phyloP scores from a whole-genome alignment of 2,888 invertebrate species.

The Scaptomyza parva region DNA sequence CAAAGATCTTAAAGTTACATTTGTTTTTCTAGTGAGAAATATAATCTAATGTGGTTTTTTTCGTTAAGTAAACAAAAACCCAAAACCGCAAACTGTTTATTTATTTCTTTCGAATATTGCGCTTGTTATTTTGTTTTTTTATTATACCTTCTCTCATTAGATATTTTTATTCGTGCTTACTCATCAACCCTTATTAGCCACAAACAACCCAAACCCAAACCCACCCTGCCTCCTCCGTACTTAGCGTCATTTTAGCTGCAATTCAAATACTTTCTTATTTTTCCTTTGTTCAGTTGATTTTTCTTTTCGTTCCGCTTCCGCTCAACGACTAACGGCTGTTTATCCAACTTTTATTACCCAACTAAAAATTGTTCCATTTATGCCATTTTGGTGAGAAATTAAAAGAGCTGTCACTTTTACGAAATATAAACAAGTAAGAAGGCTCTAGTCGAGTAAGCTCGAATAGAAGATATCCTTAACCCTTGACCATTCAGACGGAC shows the following conservation, averaged over 20 bases:
- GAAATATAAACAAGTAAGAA: too few relatives aligned
- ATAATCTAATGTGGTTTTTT: neutral
- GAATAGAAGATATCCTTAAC: too few relatives aligned
- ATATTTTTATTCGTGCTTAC: neutral
- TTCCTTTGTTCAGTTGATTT: conserved; percentile 2
- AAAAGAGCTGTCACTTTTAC: neutral
- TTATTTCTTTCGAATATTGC: neutral
- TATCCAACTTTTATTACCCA: conserved; percentile 45
- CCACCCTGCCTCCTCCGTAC: too few relatives aligned
- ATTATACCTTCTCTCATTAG: neutral
- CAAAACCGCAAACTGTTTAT: neutral
- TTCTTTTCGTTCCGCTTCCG: conserved; percentile 21
- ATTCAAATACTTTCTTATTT: neutral
- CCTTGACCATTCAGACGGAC: too few relatives aligned
- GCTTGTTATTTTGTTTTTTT: neutral
- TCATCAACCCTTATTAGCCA: neutral
- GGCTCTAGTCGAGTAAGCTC: too few relatives aligned
- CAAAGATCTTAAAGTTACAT: neutral
- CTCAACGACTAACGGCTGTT: conserved; percentile 37
- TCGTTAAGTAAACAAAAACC: neutral
- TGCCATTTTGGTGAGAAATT: conserved; percentile 7
- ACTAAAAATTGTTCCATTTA: conserved; percentile 23
- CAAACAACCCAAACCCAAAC: too few relatives aligned
- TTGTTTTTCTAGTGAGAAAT: neutral
- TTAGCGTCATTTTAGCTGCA: too few relatives aligned